Evolutionary conservation across 2,797 vertebrate species (phyloP).

Genomic region (Cyprinella venusta): DNA sequence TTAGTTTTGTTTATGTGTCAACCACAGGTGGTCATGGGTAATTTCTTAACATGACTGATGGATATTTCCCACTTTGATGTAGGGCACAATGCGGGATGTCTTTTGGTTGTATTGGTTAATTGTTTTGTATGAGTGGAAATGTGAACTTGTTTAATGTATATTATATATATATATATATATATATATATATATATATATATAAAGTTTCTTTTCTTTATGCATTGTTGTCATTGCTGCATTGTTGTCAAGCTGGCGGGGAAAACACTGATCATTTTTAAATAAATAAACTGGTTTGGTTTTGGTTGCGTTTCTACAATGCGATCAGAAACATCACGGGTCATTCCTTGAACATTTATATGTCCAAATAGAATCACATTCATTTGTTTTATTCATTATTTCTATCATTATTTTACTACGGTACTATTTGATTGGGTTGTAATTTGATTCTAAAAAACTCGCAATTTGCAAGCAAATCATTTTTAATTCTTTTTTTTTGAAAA

Average conservation of each 20-base stretch:
- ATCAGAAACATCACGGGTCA: background rate
- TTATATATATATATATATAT: too few species aligned
- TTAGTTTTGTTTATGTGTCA: conserved; percentile 10
- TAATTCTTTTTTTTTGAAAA: background rate
- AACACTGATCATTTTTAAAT: background rate
- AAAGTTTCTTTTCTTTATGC: background rate
- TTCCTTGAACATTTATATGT: background rate
- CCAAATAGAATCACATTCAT: background rate
- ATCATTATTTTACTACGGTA: background rate
- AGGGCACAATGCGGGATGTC: background rate
- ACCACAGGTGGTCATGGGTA: background rate
- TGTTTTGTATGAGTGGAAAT: background rate
- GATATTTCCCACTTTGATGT: conserved; percentile 8
- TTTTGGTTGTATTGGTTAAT: background rate
- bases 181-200: too few species aligned
- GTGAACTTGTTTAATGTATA: background rate
- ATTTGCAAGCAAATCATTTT: background rate
- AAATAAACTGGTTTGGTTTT: conserved; percentile 5
- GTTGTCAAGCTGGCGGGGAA: background rate
- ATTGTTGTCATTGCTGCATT: too few species aligned
- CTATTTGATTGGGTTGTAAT: background rate
- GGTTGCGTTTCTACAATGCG: background rate
- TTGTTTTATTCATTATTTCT: background rate
- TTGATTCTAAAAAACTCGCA: background rate
- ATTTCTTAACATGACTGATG: background rate